Percentiles rank a stretch among this genome's conserved stretches.
Evolutionary conservation across 2,797 vertebrate species (phyloP).

Genomic region (Naso thynnoides): DNA sequence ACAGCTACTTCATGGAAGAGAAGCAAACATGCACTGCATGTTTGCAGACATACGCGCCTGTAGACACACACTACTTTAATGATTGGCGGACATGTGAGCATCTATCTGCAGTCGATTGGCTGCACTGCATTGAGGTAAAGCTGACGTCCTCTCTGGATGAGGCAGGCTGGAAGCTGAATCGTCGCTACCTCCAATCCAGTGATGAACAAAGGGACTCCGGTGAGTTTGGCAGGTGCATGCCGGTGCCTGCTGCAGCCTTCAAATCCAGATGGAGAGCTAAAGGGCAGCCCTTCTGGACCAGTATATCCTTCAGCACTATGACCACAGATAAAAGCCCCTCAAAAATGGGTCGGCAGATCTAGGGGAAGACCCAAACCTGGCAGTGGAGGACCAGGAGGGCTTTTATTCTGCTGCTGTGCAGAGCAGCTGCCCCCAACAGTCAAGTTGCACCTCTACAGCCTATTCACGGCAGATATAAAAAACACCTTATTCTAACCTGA

Average conservation of each 20-base stretch:
- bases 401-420: constrained; percentile 63
- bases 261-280: constrained; percentile 72
- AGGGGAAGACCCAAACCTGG: constrained; percentile 55
- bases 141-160: constrained; percentile 24
- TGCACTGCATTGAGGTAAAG: constrained; percentile 39
- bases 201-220: constrained; percentile 32
- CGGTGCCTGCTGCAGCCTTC: constrained; percentile 35
- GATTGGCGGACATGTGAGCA: constrained; percentile 18
- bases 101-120: constrained; percentile 20
- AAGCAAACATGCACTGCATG: not conserved
- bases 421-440: constrained; percentile 63
- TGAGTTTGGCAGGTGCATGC: constrained; percentile 38
- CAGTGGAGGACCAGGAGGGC: constrained; percentile 44
- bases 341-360: constrained; percentile 49
- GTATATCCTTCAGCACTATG: constrained; percentile 53
- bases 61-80: not conserved
- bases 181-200: constrained; percentile 27
- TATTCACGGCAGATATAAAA: constrained; percentile 70
- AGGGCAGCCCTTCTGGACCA: constrained; percentile 63
- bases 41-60: not conserved
- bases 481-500: constrained; percentile 84
- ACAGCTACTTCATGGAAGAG: constrained; percentile 16
- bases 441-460: constrained; percentile 57
- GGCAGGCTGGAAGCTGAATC: constrained; percentile 18
- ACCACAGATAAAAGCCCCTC: constrained; percentile 61